Base-by-base conservation (phyloP, 2,888 invertebrate species). In the Eupithecia inturbata region DNA sequence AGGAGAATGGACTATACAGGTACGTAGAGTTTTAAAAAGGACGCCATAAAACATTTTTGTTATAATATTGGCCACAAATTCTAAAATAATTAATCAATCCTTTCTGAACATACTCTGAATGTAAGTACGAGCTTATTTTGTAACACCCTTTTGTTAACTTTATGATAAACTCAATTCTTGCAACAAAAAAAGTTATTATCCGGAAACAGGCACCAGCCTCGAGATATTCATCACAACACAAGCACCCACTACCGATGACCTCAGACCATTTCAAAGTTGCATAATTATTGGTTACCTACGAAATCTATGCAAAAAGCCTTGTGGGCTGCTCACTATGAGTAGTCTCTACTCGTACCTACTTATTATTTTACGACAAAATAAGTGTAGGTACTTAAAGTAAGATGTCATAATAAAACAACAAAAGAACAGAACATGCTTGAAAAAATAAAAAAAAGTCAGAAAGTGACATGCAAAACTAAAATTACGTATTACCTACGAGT, bases 1-100 rank as follows among this genome's bases (percentile, higher is more conserved):
- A 31, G 99, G 99, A 36, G 95, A 96, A 86, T 99, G 99, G 99
- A 97, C 96, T 73, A 97, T 99, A 80, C 96, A 96, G 77, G 95
- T 89, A 83, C 70, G 67, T 67, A 67, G 1, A 39, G 10, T 36
- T 33, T 26, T 19, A 41, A 3, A 41, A 41, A 53, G n/a, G 22
- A 22, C 53, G 53, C 10, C 1, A 53, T 10, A 22, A 22, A 53
- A 53, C 9, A 49, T 14, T 39, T 45, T 10, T 49, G 19, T 10
- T 0, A 22, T 22, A 22, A 22, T 22, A 12, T n/a, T 22, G 3
- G 10, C 4, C 12, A 12, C 57, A 53, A 53, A 53, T 10, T 10
- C 49, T 22, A 3, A 10, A n/a, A 22, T 22, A 22, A 7, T n/a
- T 49, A n/a, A 49, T 49, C n/a, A 53, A 53, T 10, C 10, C 22